These are phyloP conservation scores for Eupithecia dodoneata DNA, from an alignment of 2,888 invertebrate genomes.

Conservation along the genomic window DNA sequence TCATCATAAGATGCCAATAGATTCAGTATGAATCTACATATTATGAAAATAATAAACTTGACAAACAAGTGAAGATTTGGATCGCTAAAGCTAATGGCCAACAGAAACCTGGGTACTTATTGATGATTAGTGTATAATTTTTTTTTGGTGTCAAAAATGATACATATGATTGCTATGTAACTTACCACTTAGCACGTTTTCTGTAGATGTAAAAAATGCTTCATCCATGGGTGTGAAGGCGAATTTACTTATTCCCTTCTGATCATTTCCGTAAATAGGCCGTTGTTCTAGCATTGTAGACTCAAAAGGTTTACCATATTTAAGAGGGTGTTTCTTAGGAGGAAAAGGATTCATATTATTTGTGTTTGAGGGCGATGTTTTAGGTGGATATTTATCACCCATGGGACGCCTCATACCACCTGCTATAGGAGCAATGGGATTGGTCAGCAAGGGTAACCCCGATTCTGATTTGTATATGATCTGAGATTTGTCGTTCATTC, in stretches of 20 bases:
- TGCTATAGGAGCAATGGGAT: conserved; percentile 44
- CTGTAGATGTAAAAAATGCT: conserved; percentile 55
- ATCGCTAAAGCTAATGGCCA: neutral
- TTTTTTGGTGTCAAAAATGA: neutral
- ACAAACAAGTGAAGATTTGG: neutral
- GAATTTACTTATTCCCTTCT: conserved; percentile 40
- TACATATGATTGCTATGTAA: neutral
- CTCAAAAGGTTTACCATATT: neutral
- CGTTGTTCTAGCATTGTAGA: conserved; percentile 10
- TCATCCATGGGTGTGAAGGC: conserved; percentile 63
- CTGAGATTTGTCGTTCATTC: conserved; percentile 51
- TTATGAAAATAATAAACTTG: neutral
- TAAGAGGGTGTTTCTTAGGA: conserved; percentile 16
- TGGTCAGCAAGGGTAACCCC: conserved; percentile 51
- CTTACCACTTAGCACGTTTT: conserved; percentile 48
- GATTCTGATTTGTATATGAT: conserved; percentile 41
- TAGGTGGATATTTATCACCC: conserved; percentile 14
- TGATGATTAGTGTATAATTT: neutral
- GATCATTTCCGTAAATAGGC: conserved; percentile 21
- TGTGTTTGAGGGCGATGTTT: conserved; percentile 9
- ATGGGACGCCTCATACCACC: neutral
- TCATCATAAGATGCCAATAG: neutral
- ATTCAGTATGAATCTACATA: neutral
- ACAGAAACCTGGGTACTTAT: neutral
- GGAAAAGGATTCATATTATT: neutral